Evolutionary conservation across 2,113 vertebrate species (phyloP), one percentile per base, ranked within the genome.

Genomic region (Aegotheles bennettii): DNA sequence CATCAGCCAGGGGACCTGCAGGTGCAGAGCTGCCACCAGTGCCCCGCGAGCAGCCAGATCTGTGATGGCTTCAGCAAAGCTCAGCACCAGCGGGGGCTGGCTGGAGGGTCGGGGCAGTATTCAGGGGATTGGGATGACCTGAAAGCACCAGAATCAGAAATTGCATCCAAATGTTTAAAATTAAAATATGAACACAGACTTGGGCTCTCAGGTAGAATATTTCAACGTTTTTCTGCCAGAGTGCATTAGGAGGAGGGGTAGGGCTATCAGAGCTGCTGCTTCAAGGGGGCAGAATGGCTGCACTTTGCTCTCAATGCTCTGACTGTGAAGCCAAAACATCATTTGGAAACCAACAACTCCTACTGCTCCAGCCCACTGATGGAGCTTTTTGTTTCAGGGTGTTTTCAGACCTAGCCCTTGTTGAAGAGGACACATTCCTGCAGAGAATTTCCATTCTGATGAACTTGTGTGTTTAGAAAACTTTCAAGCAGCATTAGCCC

Each of bases 31-130:
- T 42, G 13, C 76, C 90, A 56, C 2, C 2, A 3, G 3, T 60
- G 42, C 23, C 77, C 79, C 11, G 3, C 1, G 1, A 25, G 15
- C 2, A 0, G 3, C 47, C 1, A 7, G 8, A 21, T 7, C 29
- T 2, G 0, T 0, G 0, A 7, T 17, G 36, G 45, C 43, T 64
- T 54, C 2, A 7, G 47, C 70, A 85, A 38, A 83, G 57, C 40
- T 35, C 4, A 1, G 47, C 43, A 11, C 29, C 47, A 56, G 33
- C 40, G 15, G 53, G 6, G 7, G 25, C 84, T 31, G 1, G 28
- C 64, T 15, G 54, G 31, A 8, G 1, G 21, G 20, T 7, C 1
- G 0, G 4, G 13, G 28, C 2, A 2, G 17, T 36, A 65, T 11
- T 40, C 16, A 6, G 33, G 26, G 43, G 11, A 7, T 0, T 59